phyloP scores from a whole-genome alignment of 2,113 vertebrate genomes.

The Microtus pennsylvanicus region DNA sequence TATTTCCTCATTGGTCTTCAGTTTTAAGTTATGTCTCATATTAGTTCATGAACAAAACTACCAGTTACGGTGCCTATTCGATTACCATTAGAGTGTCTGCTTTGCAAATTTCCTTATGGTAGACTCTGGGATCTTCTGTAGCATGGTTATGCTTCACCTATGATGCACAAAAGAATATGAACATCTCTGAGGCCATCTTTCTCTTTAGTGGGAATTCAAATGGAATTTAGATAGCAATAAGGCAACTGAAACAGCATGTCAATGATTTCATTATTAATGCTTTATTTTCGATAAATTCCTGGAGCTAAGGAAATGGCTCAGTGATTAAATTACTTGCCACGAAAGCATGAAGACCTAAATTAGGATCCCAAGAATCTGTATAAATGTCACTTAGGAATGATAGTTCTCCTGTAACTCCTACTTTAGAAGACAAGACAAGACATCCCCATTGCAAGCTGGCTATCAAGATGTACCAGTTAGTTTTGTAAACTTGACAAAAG shows the following conservation, averaged over 20 bases:
- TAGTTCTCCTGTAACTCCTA: not conserved
- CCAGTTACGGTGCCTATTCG: accelerated
- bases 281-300: not conserved
- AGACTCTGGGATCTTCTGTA: not conserved
- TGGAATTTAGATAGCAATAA: not conserved
- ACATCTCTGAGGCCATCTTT: not conserved
- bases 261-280: not conserved
- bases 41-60: not conserved
- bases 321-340: not conserved
- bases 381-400: not conserved
- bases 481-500: not conserved
- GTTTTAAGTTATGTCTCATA: not conserved
- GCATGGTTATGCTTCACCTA: not conserved
- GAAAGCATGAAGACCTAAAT: not conserved
- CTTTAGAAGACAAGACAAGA: too few species aligned
- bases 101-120: not conserved
- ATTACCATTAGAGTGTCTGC: not conserved
- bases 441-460: not conserved
- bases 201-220: not conserved
- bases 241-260: not conserved
- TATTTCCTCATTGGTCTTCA: not conserved
- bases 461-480: not conserved
- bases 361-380: not conserved
- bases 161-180: not conserved
- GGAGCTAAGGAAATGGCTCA: too few species aligned